Base-by-base conservation (phyloP, 1,140 invertebrate genomes). In the Rhynchophorus ferrugineus region DNA sequence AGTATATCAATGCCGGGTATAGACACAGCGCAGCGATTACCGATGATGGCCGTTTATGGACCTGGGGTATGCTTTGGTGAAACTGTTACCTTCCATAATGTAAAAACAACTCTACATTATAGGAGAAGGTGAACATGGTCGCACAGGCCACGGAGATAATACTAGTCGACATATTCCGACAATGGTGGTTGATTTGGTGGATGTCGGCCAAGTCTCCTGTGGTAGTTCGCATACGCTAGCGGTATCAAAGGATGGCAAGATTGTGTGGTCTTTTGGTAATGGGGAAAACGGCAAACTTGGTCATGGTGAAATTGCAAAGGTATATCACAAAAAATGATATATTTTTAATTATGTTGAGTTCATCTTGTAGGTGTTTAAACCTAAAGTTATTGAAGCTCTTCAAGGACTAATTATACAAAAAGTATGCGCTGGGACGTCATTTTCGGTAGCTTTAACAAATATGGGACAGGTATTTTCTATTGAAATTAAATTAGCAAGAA, bases 231-330 rank as follows among this genome's bases (percentile, higher is more conserved):
- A 83, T 58, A 82, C 81, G 9, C 55, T 84, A 11, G 81, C 76
- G 11, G 69, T 83, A 8, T 80, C 79, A 1, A 67, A 68, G 41
- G 80, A 82, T 72, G 79, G 80, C 0, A 71, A 75, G 64, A 81
- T 75, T 9, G 76, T 82, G 0, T 84, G 81, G 81, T 81, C 80
- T 8, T 83, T 82, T 69, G 81, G 81, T 7, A 73, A 70, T 37
- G 75, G 75, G 34, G 80, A 82, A 60, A 73, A 75, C 65, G 80
- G 80, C 13, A 80, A 81, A 66, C 62, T 82, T 13, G 81, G 81
- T 2, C 74, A 82, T 61, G 80, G 78, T 29, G 77, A 81, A 49
- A 76, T 73, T 54, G 73, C 69, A 46, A 72, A 71, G 59, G 53
- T 55, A 44, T 16, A 11, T 43, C 18, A 13, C 9, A 7, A 29